Conservation (phyloP, 2,888 invertebrate species). For the Chamaedrilus cognettii region DNA sequence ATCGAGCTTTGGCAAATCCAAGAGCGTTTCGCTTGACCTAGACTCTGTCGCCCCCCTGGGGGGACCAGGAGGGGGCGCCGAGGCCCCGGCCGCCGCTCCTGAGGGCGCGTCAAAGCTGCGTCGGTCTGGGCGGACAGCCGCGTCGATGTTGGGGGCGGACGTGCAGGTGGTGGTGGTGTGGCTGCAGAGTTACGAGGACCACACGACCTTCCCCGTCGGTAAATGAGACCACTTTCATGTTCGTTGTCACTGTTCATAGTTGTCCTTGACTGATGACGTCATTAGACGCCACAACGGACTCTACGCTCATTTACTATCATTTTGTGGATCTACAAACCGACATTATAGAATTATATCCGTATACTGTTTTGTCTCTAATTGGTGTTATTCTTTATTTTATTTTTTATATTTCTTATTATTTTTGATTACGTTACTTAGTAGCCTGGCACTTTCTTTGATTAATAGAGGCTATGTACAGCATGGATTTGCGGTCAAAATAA, state of each 20-base stretch:
- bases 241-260: background rate
- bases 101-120: slow-evolving; percentile 11
- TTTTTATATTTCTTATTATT: too few relatives aligned
- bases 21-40: slow-evolving; percentile 17
- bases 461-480: too few relatives aligned
- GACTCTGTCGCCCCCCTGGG: background rate
- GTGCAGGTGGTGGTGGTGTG: slow-evolving; percentile 75
- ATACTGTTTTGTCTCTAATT: too few relatives aligned
- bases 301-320: too few relatives aligned
- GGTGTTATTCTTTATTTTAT: too few relatives aligned
- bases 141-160: slow-evolving; percentile 6
- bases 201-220: slow-evolving; percentile 85
- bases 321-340: too few relatives aligned
- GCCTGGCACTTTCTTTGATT: too few relatives aligned
- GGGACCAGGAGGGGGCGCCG: background rate
- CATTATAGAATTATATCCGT: too few relatives aligned
- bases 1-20: slow-evolving; percentile 6
- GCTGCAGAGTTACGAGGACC: slow-evolving; percentile 95
- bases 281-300: background rate
- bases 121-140: slow-evolving; percentile 22
- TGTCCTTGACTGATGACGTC: too few relatives aligned
- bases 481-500: too few relatives aligned
- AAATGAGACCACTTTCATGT: slow-evolving; percentile 47
- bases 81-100: background rate
- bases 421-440: too few relatives aligned